Conservation (phyloP, 2,888 invertebrate genomes). For the Eupeodes latifasciatus region DNA sequence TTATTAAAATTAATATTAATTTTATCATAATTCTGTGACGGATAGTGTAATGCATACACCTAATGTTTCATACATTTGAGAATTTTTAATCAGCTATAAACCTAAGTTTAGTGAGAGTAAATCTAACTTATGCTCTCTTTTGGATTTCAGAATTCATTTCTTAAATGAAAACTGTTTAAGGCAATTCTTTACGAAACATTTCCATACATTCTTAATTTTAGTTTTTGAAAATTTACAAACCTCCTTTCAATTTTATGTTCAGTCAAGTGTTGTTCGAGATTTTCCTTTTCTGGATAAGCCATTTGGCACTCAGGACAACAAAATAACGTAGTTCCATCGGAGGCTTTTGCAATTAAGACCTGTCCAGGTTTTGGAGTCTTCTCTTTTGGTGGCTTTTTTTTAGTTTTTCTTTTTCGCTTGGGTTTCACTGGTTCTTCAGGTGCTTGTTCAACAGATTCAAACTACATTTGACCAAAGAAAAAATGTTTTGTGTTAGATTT, state of each 20-base stretch:
- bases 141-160: no score
- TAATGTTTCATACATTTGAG: no score
- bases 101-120: no score
- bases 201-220: no score
- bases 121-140: no score
- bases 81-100: no score
- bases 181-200: not conserved
- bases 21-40: no score
- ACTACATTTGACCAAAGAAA: constrained; percentile 57
- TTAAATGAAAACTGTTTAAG: no score
- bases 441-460: constrained; percentile 82
- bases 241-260: constrained; percentile 92
- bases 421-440: constrained; percentile 75
- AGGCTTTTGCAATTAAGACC: constrained; percentile 90
- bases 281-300: constrained; percentile 92
- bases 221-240: constrained; percentile 43
- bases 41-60: no score
- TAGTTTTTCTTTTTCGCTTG: constrained; percentile 89
- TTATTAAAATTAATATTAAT: no score
- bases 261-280: constrained; percentile 90
- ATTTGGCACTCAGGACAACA: constrained; percentile 93
- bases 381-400: constrained; percentile 91
- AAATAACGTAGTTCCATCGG: constrained; percentile 90
- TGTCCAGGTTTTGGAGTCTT: constrained; percentile 92
- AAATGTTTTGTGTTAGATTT: not conserved